These are phyloP conservation scores for Cotesia glomerata DNA, from an alignment of 1,140 invertebrate genomes.

Conservation along the genomic window DNA sequence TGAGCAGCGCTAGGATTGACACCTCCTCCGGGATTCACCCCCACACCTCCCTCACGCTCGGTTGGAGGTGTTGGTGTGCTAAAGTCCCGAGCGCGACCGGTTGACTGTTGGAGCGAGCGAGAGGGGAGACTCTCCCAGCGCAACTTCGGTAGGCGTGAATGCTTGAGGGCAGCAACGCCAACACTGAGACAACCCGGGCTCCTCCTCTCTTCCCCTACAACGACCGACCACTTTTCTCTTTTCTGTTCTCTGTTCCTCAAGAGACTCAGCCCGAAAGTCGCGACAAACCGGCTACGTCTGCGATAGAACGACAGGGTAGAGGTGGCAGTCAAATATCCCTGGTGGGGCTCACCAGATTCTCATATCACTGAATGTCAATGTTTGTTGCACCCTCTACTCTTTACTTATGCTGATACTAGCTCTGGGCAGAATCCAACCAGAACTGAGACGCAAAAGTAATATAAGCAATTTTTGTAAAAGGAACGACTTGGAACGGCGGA, in stretches of 20 bases:
- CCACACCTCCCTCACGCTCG: conserved; percentile 57
- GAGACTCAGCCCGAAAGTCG: too few relatives aligned
- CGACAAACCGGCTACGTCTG: background rate
- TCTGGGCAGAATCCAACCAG: too few relatives aligned
- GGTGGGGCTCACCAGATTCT: too few relatives aligned
- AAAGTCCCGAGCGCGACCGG: conserved; percentile 45
- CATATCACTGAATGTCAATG: too few relatives aligned
- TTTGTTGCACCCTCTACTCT: too few relatives aligned
- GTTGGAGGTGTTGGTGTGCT: conserved; percentile 60
- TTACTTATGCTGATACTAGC: too few relatives aligned
- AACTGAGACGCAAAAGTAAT: too few relatives aligned
- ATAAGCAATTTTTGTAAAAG: background rate
- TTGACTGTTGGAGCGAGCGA: conserved; percentile 18
- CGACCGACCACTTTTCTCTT: conserved; percentile 1
- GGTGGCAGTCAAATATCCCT: too few relatives aligned
- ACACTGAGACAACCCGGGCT: conserved; percentile 55
- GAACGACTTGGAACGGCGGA: background rate
- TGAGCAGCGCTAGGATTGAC: conserved; percentile 66
- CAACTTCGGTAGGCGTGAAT: conserved; percentile 62
- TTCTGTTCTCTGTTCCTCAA: too few relatives aligned
- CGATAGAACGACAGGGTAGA: too few relatives aligned
- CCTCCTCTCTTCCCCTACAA: conserved; percentile 58
- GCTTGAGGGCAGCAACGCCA: conserved; percentile 60
- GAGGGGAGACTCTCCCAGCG: conserved; percentile 31
- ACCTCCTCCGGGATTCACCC: conserved; percentile 63